Evolutionary conservation across 2,888 invertebrate species (phyloP).

Genomic region (Pristionchus arcanus): DNA sequence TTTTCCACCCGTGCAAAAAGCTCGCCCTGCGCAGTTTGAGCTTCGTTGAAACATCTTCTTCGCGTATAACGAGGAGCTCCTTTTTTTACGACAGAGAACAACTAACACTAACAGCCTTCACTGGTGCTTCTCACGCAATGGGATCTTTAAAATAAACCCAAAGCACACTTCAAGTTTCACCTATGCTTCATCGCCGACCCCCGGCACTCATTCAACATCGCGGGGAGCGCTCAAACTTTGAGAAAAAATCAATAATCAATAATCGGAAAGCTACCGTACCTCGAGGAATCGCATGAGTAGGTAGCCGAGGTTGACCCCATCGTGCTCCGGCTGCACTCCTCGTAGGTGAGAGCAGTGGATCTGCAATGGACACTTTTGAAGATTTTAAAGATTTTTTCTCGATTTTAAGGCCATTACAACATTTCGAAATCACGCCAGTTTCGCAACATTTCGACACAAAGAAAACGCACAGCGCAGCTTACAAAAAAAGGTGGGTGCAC

Average conservation of each 20-base stretch:
- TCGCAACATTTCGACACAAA: not conserved
- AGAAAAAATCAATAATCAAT: not conserved
- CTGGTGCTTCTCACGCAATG: no score
- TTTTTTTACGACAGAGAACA: not conserved
- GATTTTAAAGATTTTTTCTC: no score
- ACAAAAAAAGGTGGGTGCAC: not conserved
- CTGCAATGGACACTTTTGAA: constrained; percentile 58
- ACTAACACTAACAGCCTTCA: not conserved
- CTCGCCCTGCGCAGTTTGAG: not conserved
- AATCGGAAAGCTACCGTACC: constrained; percentile 81
- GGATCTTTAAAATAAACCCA: no score
- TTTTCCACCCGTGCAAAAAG: not conserved
- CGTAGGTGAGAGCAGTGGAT: constrained; percentile 62
- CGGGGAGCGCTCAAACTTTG: not conserved
- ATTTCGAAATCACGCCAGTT: constrained; percentile 19
- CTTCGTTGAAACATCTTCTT: not conserved
- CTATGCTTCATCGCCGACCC: not conserved
- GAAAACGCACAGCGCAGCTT: not conserved
- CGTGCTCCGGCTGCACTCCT: constrained; percentile 58
- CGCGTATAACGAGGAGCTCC: constrained; percentile 89
- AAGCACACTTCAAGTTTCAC: not conserved
- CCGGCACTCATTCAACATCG: no score
- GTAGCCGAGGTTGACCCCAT: constrained; percentile 87
- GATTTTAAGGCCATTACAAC: not conserved
- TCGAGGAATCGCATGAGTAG: constrained; percentile 77